Conservation (phyloP, 2,797 vertebrate species). For the Buceros bicornis region DNA sequence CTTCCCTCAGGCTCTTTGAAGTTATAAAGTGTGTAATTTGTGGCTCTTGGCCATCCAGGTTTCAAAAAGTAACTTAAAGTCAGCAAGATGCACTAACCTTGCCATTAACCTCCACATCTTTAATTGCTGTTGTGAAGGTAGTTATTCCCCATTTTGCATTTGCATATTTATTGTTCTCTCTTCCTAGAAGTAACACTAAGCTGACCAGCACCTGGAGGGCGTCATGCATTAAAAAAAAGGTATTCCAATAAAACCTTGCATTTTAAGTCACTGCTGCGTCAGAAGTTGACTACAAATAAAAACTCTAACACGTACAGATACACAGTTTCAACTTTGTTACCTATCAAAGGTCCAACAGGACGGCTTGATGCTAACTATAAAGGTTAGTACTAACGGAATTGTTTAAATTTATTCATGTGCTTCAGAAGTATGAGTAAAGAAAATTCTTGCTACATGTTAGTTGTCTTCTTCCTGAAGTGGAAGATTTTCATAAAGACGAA, state of each 20-base stretch:
- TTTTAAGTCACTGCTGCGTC: background rate
- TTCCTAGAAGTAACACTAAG: slow-evolving; percentile 15
- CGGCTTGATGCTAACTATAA: background rate
- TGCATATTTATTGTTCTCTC: slow-evolving; percentile 10
- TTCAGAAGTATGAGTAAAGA: background rate
- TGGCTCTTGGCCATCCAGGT: background rate
- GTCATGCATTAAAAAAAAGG: background rate
- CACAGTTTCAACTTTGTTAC: background rate
- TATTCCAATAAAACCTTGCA: background rate
- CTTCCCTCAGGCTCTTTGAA: background rate
- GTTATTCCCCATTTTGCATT: background rate
- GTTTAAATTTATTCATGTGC: background rate
- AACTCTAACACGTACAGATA: background rate
- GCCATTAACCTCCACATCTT: slow-evolving; percentile 4
- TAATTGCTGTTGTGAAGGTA: slow-evolving; percentile 6
- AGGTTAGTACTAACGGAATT: background rate
- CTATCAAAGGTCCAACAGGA: background rate
- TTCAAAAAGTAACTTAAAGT: background rate
- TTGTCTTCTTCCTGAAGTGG: background rate
- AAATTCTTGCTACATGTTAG: background rate
- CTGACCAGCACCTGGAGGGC: background rate
- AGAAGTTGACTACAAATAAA: background rate
- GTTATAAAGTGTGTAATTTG: background rate
- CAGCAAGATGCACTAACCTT: slow-evolving; percentile 12
- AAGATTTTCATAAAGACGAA: background rate